Evolutionary conservation across 1,140 invertebrate genomes (phyloP), one percentile per base, ranked within the genome.

Genomic region (Platyscapa corneri): DNA sequence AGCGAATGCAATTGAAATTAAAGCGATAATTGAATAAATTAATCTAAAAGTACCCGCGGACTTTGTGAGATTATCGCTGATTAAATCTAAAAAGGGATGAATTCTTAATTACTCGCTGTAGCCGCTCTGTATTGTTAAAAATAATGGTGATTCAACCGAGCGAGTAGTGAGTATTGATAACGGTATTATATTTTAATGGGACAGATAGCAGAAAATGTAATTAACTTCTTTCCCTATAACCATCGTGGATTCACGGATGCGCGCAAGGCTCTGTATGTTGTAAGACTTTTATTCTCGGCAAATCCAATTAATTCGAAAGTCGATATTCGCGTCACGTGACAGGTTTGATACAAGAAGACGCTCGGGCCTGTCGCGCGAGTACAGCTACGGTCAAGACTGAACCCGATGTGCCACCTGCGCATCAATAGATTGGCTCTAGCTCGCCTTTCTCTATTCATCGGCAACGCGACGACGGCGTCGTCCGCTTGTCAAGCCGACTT

Each of bases 271-370:
- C n/a, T n/a, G n/a, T n/a, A 30, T 6, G 64, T 18, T 5, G 27
- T n/a, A 34, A 67, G 30, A 67, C 34, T 67, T 23, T 78, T 56
- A n/a, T 20, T 78, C 56, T 32, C 76, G 27, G n/a, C 8, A 20
- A 34, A 78, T 78, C 30, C 14, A 56, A 78, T 78, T 56, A 78
- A 56, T 78, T 30, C 49, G 8, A 1, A 34, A 78, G 42, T 78
- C 49, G 49, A 56, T 34, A 78, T 78, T 46, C 46, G 76, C 56
- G 76, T 78, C 53, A 53, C 46, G 76, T 37, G 42, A 78, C 76
- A 32, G 20, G 14, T 60, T 78, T 56, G n/a, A 78, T 65, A 56
- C 34, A 34, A 32, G 32, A 67, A 67, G 65, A 67, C 65, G 65
- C 14, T 34, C 60, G 34, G 8, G 30, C 65, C 30, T 12, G 42